Evolutionary conservation across 2,113 vertebrate genomes (phyloP).

Genomic region (Lagopus leucura): DNA sequence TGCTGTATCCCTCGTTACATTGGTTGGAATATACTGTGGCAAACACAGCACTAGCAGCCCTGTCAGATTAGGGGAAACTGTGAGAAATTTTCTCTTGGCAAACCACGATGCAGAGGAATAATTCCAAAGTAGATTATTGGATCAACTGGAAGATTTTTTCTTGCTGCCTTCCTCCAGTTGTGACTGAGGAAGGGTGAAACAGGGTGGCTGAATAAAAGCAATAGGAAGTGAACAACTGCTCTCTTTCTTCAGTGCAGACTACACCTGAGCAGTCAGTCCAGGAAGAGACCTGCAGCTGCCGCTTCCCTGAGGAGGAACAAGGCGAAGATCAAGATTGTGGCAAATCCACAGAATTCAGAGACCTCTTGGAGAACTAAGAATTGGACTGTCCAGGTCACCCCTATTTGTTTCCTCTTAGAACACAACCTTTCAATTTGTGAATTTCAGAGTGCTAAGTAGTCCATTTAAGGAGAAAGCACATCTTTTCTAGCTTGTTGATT

Average conservation of each 20-base stretch:
- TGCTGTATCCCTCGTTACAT: background rate
- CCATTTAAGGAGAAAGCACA: background rate
- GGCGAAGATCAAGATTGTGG: slow-evolving; percentile 68
- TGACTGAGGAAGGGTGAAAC: background rate
- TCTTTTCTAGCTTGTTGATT: background rate
- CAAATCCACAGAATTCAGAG: slow-evolving; percentile 2
- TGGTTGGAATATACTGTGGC: background rate
- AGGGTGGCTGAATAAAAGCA: background rate
- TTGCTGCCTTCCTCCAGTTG: background rate
- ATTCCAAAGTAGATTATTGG: background rate
- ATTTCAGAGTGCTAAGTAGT: background rate
- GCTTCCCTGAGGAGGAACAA: slow-evolving; percentile 89
- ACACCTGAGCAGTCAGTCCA: slow-evolving; percentile 48
- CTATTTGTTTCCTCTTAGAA: background rate
- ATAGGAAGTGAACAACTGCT: background rate
- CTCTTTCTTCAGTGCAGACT: slow-evolving; percentile 36
- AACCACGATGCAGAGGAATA: background rate
- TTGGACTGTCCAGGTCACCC: background rate
- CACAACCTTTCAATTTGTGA: background rate
- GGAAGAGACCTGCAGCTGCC: slow-evolving; percentile 83
- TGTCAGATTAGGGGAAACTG: background rate
- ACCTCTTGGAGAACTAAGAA: background rate
- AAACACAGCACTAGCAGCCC: background rate
- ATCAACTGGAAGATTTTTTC: background rate
- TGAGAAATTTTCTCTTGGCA: background rate